A percentile compares a stretch with the other conserved stretches of the same genome.
Conservation (phyloP, 2,113 vertebrate species). For the Cepphus grylle region DNA sequence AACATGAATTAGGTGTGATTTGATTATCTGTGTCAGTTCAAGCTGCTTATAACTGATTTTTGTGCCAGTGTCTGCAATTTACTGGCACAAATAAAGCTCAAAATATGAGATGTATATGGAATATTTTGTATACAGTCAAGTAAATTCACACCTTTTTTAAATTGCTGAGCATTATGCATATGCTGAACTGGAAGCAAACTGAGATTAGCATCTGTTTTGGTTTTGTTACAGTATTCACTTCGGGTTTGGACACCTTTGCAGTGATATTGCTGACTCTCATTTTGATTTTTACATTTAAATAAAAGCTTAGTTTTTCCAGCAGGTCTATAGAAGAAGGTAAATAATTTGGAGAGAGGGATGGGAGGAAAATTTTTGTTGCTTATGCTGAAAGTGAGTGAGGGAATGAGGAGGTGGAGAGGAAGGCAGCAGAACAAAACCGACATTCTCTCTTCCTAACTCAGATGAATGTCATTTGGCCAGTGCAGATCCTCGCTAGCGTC, state of each 20-base stretch:
- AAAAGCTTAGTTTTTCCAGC: background rate
- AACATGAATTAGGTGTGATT: background rate
- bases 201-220: background rate
- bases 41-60: background rate
- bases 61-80: background rate
- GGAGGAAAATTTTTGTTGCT: background rate
- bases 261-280: background rate
- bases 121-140: background rate
- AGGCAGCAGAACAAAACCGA: background rate
- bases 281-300: background rate
- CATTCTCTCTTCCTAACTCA: background rate
- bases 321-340: background rate
- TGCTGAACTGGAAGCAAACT: background rate
- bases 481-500: background rate
- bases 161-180: background rate
- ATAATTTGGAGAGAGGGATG: background rate
- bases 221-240: background rate
- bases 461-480: background rate
- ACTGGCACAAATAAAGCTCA: background rate
- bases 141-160: background rate
- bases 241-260: background rate
- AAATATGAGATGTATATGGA: background rate
- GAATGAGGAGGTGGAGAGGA: background rate
- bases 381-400: background rate
- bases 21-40: background rate